phyloP scores from a whole-genome alignment of 2,797 vertebrate genomes.

The Muraenolepis orangiensis region DNA sequence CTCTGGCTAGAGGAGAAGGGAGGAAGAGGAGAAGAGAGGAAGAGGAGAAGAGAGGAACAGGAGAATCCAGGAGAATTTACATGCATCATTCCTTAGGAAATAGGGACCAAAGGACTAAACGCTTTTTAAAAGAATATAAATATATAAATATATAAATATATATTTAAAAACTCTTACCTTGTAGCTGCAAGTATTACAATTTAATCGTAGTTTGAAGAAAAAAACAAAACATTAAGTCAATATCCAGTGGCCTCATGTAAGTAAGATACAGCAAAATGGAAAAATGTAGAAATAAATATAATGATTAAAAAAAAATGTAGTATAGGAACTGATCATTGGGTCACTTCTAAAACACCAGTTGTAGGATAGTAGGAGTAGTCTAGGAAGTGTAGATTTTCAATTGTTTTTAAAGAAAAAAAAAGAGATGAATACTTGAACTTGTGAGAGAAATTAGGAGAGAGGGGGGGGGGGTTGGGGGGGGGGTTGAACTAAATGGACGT shows the following conservation, averaged over 20 bases:
- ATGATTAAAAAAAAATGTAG: conserved; percentile 59
- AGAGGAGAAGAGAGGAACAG: conserved; percentile 54
- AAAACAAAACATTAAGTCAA: conserved; percentile 70
- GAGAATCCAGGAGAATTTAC: conserved; percentile 90
- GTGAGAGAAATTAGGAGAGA: conserved; percentile 49
- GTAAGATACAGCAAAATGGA: conserved; percentile 70
- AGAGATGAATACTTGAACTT: conserved; percentile 71
- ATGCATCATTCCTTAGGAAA: conserved; percentile 99
- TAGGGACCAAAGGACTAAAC: conserved; percentile 99
- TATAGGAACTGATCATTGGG: conserved; percentile 69
- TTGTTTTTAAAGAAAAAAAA: conserved; percentile 67
- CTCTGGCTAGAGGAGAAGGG: conserved; percentile 74
- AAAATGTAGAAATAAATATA: conserved; percentile 62
- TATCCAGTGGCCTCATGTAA: conserved; percentile 80
- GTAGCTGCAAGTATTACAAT: conserved; percentile 82
- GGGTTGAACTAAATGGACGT: conserved; percentile 34
- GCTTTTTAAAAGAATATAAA: conserved; percentile 92
- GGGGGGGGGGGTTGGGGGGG: conserved; percentile 35
- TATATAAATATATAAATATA: conserved; percentile 82
- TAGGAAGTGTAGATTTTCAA: conserved; percentile 74
- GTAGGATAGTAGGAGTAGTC: conserved; percentile 68
- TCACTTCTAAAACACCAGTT: conserved; percentile 72
- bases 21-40: conserved; percentile 52
- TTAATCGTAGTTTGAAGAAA: conserved; percentile 69
- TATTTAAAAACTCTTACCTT: conserved; percentile 80